Evolutionary conservation across 2,888 invertebrate species (phyloP), one percentile per base, ranked within the genome.

Genomic region (Drosophila affinis): DNA sequence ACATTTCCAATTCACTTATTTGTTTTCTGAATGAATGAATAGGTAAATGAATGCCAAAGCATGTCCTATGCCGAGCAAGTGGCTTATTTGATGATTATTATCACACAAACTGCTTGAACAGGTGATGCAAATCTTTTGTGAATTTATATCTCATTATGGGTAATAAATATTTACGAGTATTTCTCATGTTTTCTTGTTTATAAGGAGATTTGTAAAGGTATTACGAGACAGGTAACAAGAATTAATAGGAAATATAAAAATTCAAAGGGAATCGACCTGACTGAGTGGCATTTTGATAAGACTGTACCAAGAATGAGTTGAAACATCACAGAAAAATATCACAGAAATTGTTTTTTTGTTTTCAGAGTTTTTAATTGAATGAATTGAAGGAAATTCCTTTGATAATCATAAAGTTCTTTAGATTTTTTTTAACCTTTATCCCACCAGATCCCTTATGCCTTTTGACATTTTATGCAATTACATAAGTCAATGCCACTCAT

Each of bases 401-500:
- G n/a, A n/a, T n/a, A n/a, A n/a, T n/a, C n/a, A n/a, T n/a, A n/a
- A n/a, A n/a, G n/a, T n/a, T n/a, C 18, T 2, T 18, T 18, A 18
- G 0, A 18, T 18, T 18, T 18, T 18, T 18, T 18, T 18, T 18
- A 0, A 24, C 27, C 27, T 7, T 27, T 27, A 27, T 27, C 27
- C 7, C 27, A 27, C 27, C 27, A 7, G 27, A 9, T 27, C 29
- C 27, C 9, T 29, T 9, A 9, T 9, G 29, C 1, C 9, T 29
- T 29, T 29, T 9, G 0, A 29, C 9, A 29, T 27, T 6, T 62
- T 54, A 65, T 67, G 34, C 55, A 64, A 62, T 62, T 62, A 21
- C 3, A 47, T 29, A 64, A 62, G 64, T 64, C 63, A 63, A 53
- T 64, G 53, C 47, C 7, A 29, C 27, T 47, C 47, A 27, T 39